Percentiles rank a stretch among this genome's conserved stretches.
Conservation (phyloP, 1,140 invertebrate species). For the Melitaea cinxia region DNA sequence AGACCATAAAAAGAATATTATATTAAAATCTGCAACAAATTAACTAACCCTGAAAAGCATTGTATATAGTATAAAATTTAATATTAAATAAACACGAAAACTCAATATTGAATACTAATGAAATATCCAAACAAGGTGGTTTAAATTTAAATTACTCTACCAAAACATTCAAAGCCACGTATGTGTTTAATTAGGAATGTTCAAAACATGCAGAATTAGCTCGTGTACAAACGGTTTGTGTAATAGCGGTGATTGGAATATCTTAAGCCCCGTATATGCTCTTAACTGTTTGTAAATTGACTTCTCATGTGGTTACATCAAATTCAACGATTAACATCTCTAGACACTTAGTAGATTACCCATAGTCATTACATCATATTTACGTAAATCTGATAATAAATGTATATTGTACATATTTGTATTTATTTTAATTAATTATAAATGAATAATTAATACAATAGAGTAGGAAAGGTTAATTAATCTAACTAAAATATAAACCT, state of each 20-base stretch:
- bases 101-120: background rate
- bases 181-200: conserved; percentile 18
- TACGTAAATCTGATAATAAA: too few species aligned
- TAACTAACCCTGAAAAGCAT: background rate
- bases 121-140: background rate
- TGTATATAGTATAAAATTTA: background rate
- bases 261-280: background rate
- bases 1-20: too few species aligned
- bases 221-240: background rate
- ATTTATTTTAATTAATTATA: too few species aligned
- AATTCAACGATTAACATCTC: background rate
- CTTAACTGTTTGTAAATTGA: background rate
- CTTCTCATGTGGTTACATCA: background rate
- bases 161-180: conserved; percentile 4
- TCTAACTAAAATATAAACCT: too few species aligned
- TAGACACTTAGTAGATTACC: background rate
- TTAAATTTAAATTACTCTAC: background rate
- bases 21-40: background rate
- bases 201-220: background rate
- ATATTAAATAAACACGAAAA: background rate
- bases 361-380: too few species aligned
- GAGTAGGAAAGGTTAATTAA: too few species aligned
- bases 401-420: too few species aligned
- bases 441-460: too few species aligned
- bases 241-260: background rate